Evolutionary conservation across 2,797 vertebrate genomes (phyloP).

Genomic region (Hoplostethus mediterraneus): DNA sequence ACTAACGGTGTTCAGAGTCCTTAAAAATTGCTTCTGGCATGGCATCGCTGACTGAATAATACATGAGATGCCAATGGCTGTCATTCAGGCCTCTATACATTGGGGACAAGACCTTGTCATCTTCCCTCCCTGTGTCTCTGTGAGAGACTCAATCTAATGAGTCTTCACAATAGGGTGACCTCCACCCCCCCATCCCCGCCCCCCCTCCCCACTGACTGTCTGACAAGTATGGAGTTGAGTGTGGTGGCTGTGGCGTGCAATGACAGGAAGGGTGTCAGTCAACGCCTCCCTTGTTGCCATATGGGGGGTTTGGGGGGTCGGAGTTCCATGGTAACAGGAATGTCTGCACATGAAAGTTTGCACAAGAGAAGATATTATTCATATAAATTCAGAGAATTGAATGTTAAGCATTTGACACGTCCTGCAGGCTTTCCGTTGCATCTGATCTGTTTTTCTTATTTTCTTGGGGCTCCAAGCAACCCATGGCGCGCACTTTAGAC

Average conservation of each 20-base stretch:
- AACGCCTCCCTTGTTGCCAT: conserved; percentile 31
- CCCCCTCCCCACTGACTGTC: conserved; percentile 44
- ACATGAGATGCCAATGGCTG: conserved; percentile 65
- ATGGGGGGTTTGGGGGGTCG: conserved; percentile 8
- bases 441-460: conserved; percentile 12
- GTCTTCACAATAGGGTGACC: conserved; percentile 63
- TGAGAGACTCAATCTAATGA: conserved; percentile 66
- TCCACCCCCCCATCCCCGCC: conserved; percentile 47
- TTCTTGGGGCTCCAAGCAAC: neutral
- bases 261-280: conserved; percentile 55
- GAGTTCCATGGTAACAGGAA: conserved; percentile 1
- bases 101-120: conserved; percentile 74
- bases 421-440: neutral
- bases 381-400: neutral
- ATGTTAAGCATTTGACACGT: neutral
- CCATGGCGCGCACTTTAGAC: neutral
- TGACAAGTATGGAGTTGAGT: conserved; percentile 53
- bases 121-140: conserved; percentile 42
- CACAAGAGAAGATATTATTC: neutral
- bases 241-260: conserved; percentile 16
- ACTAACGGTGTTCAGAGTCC: conserved; percentile 32
- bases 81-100: conserved; percentile 68
- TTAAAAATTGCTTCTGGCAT: conserved; percentile 50
- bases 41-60: conserved; percentile 67
- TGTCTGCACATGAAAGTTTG: conserved; percentile 16